Conservation (phyloP, 2,113 vertebrate genomes). For the Apus apus region DNA sequence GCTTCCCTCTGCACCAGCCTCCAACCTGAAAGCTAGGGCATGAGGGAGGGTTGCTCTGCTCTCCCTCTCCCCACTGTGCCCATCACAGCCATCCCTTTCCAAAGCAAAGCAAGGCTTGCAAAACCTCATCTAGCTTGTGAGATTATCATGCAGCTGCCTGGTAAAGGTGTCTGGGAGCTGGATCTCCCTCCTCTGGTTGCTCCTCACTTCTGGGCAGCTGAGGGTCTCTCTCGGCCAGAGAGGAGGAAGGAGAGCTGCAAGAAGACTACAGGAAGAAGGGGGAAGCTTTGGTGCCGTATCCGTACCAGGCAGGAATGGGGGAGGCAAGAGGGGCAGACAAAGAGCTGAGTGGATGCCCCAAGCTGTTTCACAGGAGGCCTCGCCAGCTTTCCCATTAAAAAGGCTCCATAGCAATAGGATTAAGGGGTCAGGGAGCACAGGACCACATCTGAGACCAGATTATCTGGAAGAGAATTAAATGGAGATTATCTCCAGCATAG, state of each 20-base stretch:
- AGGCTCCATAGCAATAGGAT: slow-evolving; percentile 35
- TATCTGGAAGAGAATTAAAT: slow-evolving; percentile 62
- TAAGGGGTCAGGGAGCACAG: slow-evolving; percentile 44
- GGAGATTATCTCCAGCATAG: slow-evolving; percentile 55
- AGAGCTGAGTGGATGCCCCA: background rate
- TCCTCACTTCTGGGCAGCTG: background rate
- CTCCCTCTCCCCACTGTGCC: background rate
- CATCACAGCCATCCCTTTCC: background rate
- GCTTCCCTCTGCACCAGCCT: fast-evolving
- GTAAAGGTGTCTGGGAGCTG: background rate
- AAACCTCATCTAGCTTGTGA: background rate
- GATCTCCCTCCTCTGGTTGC: background rate
- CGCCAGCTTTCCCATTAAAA: slow-evolving; percentile 24
- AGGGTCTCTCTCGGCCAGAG: background rate
- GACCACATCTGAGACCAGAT: slow-evolving; percentile 33
- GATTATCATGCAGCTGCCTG: background rate
- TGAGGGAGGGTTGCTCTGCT: background rate
- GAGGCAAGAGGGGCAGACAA: background rate
- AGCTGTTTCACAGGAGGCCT: background rate
- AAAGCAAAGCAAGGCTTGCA: background rate
- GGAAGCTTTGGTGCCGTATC: background rate
- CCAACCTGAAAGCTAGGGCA: fast-evolving
- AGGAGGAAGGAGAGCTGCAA: background rate
- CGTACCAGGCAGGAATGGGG: background rate
- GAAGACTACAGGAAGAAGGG: background rate